Base-by-base conservation (phyloP, 1,140 invertebrate species). In the Lepidurus packardi region DNA sequence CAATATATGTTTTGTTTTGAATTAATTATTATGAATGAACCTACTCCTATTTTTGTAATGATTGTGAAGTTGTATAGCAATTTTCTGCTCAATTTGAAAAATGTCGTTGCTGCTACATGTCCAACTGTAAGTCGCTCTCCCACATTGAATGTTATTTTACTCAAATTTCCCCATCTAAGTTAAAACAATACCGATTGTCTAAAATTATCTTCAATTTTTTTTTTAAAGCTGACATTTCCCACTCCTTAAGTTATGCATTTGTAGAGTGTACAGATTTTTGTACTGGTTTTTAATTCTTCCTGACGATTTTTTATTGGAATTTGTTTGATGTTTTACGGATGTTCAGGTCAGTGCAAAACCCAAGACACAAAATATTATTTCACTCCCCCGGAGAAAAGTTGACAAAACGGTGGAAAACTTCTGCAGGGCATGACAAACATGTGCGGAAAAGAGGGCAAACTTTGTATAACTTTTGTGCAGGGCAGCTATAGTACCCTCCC, bases 211-310 rank as follows among this genome's bases (percentile, higher is more conserved):
- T 65, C 4, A 13, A 65, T 65, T 16, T 65, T 65, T 65, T 65
- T 65, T 65, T n/a, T 21, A n/a, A 10, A 11, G 10, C 53, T 21
- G 53, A 65, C 34, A 34, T 34, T 34, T 34, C 34, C 34, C 34
- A 2, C 34, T 34, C 34, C 34, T 34, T 34, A 34, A 34, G 34
- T 34, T 34, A 34, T 34, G 21, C 8, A 65, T 16, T 65, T 65
- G 53, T 65, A 65, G 53, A 65, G 53, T 65, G 53, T 65, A 65
- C 53, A 65, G 53, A 65, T 65, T 65, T 65, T 65, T 65, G 16
- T 65, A 65, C 21, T 16, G 53, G 21, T 1, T 13, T 65, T 13
- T 65, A 65, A 65, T 65, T 65, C 53, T 65, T 65, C 53, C 53
- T 65, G 53, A 65, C 16, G 53, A 65, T 65, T 65, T 65, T 65